Conservation (phyloP, 2,888 invertebrate species). For the Augochlorella aurata region DNA sequence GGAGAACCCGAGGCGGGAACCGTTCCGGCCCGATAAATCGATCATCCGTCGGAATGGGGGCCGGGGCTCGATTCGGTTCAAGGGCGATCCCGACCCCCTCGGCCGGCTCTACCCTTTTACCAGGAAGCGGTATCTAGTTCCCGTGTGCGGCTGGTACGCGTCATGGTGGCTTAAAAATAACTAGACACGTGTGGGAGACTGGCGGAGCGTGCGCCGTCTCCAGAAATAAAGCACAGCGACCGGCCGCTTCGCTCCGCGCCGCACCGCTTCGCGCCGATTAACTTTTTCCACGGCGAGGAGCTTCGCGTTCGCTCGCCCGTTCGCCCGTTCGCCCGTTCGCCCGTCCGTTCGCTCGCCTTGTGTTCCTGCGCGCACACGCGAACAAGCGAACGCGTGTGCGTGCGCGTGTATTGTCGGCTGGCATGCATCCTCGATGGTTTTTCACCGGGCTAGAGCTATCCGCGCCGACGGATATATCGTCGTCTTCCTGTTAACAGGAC, state of each 20-base stretch:
- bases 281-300: slow-evolving; percentile 51
- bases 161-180: slow-evolving; percentile 63
- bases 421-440: slow-evolving; percentile 36
- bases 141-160: slow-evolving; percentile 46
- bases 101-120: slow-evolving; percentile 21
- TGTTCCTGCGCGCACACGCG: not conserved
- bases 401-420: not conserved
- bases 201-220: slow-evolving; percentile 55
- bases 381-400: not conserved
- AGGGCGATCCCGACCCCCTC: slow-evolving; percentile 3
- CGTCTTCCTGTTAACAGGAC: slow-evolving; percentile 43
- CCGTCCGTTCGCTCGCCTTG: not conserved
- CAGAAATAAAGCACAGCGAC: slow-evolving; percentile 59
- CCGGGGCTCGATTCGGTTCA: not conserved
- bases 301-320: slow-evolving; percentile 8
- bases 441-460: slow-evolving; percentile 13
- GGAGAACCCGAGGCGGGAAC: too few species aligned
- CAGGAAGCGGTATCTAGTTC: slow-evolving; percentile 48
- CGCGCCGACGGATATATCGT: slow-evolving; percentile 42
- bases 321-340: not conserved
- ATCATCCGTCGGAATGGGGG: not conserved
- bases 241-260: slow-evolving; percentile 30
- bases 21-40: not conserved
- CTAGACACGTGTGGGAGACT: slow-evolving; percentile 63
- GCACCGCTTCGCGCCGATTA: slow-evolving; percentile 41